phyloP scores from a whole-genome alignment of 2,113 vertebrate genomes.

The Falco punctatus region DNA sequence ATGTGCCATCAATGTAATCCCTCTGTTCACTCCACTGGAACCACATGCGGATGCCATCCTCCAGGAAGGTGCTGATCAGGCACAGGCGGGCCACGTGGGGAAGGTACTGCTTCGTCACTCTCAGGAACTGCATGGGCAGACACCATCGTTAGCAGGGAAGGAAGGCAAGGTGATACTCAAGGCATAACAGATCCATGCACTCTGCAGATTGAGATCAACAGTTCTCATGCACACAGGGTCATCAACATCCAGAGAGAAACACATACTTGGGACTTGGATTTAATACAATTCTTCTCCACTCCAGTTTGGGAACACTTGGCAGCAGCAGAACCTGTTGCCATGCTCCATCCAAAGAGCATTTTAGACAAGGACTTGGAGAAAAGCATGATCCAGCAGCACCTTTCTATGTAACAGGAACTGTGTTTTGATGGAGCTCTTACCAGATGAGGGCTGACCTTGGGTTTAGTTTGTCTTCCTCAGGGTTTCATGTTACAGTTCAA shows the following conservation, averaged over 20 bases:
- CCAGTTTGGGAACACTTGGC: neutral
- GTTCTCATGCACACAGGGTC: neutral
- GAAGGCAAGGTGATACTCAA: neutral
- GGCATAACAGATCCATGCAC: neutral
- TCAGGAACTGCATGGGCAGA: conserved; percentile 83
- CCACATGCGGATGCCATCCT: conserved; percentile 99
- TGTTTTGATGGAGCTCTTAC: neutral
- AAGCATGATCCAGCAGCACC: neutral
- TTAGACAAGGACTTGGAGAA: neutral
- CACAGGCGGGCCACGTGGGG: conserved; percentile 94
- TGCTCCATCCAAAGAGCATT: neutral
- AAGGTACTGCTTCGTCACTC: conserved; percentile 97
- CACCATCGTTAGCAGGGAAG: neutral
- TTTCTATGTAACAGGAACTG: neutral
- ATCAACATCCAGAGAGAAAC: neutral
- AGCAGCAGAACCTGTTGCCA: neutral
- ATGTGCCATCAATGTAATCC: conserved; percentile 95
- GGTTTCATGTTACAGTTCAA: conserved; percentile 52
- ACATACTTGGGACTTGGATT: neutral
- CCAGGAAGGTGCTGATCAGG: conserved; percentile 97
- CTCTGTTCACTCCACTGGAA: conserved; percentile 97
- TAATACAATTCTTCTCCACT: neutral
- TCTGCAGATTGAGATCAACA: neutral
- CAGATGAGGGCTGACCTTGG: conserved; percentile 12
- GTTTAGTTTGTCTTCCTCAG: conserved; percentile 25